These are phyloP conservation scores for Nebria brevicollis DNA, from an alignment of 2,888 invertebrate species.

Conservation along the genomic window DNA sequence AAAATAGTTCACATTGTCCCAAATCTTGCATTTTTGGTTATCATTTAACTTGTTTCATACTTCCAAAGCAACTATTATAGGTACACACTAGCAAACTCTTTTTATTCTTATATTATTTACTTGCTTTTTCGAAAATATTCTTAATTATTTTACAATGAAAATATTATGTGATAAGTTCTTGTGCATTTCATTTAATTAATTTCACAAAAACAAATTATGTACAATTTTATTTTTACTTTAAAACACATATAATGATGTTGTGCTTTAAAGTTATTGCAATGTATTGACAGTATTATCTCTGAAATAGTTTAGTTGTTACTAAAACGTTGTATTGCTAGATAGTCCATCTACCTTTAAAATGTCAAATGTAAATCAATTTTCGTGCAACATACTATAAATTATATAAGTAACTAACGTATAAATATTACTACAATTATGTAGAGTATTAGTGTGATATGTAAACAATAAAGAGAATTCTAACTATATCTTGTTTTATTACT, in stretches of 20 bases:
- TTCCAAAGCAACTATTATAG: neutral
- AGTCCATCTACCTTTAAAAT: constrained; percentile 27
- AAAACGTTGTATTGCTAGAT: constrained; percentile 25
- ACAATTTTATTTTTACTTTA: neutral
- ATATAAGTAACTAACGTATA: constrained; percentile 14
- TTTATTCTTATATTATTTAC: neutral
- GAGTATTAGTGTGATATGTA: constrained; percentile 25
- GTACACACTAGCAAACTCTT: constrained; percentile 20
- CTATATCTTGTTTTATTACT: neutral
- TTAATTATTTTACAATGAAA: neutral
- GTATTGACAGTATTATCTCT: constrained; percentile 36
- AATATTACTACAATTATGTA: constrained; percentile 26
- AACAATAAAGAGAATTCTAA: constrained; percentile 30
- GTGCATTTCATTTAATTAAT: constrained; percentile 6
- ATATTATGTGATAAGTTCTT: constrained; percentile 7
- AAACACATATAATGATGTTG: neutral
- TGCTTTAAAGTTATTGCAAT: constrained; percentile 24
- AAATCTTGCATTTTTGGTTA: neutral
- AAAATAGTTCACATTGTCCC: too few relatives aligned
- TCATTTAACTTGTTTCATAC: neutral
- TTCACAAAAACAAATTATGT: neutral
- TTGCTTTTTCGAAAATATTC: neutral
- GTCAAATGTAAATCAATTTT: constrained; percentile 16
- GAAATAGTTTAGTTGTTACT: constrained; percentile 26
- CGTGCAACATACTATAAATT: constrained; percentile 29